Evolutionary conservation across 2,113 vertebrate species (phyloP).

Genomic region (Chamaetylas fuelleborni): DNA sequence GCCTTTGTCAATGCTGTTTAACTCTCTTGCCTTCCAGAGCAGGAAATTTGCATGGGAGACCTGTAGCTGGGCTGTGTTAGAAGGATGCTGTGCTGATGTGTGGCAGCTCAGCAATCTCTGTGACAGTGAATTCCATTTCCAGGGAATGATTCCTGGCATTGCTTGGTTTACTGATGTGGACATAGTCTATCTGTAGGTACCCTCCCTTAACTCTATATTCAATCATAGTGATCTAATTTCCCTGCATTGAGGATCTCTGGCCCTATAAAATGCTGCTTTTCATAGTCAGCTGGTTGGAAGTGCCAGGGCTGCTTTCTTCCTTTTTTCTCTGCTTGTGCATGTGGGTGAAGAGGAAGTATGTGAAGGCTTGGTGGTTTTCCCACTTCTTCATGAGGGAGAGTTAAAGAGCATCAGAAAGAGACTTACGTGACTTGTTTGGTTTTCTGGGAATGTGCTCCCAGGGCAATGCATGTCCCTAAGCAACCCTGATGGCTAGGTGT

Average conservation of each 20-base stretch:
- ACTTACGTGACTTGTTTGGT: rapidly evolving
- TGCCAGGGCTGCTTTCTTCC: not conserved
- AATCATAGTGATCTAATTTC: not conserved
- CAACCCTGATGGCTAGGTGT: not conserved
- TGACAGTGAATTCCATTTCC: not conserved
- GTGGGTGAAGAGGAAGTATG: not conserved
- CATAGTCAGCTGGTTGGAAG: not conserved
- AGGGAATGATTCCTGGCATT: not conserved
- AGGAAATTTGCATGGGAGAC: not conserved
- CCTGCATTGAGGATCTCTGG: not conserved
- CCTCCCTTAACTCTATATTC: not conserved
- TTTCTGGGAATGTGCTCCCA: not conserved
- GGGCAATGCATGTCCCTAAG: rapidly evolving
- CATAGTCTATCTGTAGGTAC: not conserved
- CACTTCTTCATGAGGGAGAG: not conserved
- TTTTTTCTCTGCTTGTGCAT: not conserved
- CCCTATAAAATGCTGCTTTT: not conserved
- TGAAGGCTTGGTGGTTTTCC: not conserved
- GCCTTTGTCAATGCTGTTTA: not conserved
- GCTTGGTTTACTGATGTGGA: not conserved
- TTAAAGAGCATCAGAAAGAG: not conserved
- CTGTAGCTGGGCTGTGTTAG: not conserved
- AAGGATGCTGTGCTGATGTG: not conserved
- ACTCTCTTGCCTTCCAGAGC: not conserved
- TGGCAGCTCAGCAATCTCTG: not conserved